A percentile compares a stretch with the other conserved stretches of the same genome.
These are phyloP conservation scores for Apis florea DNA, from an alignment of 1,140 invertebrate genomes.

Conservation along the genomic window DNA sequence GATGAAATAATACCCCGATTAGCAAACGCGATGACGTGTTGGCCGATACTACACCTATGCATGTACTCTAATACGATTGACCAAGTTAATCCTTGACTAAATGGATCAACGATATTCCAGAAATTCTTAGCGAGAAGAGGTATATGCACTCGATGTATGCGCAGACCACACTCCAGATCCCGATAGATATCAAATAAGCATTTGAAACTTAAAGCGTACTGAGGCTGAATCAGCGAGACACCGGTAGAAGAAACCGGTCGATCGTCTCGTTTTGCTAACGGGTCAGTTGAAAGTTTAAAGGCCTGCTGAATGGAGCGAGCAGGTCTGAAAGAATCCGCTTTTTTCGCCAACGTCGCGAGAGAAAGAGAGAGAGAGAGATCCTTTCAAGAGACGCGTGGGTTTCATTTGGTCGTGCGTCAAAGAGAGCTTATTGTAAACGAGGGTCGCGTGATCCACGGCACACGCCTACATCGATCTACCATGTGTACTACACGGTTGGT, in stretches of 20 bases:
- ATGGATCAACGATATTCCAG: conserved; percentile 3
- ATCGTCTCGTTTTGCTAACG: conserved; percentile 40
- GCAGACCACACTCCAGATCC: not conserved
- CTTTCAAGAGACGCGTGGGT: conserved; percentile 61
- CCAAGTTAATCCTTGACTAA: not conserved
- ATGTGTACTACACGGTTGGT: conserved; percentile 27
- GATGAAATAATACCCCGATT: conserved; percentile 72
- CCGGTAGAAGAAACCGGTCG: conserved; percentile 18
- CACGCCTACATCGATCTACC: conserved; percentile 62
- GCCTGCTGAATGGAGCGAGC: conserved; percentile 39
- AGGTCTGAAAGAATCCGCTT: conserved; percentile 45
- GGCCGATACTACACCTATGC: not conserved
- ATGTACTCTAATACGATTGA: not conserved
- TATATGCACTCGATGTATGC: not conserved
- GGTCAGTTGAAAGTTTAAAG: conserved; percentile 62
- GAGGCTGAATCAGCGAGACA: conserved; percentile 13
- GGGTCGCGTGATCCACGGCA: conserved; percentile 66
- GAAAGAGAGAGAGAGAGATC: too few relatives aligned
- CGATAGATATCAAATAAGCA: not conserved
- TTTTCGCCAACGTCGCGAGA: conserved; percentile 18
- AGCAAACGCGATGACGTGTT: conserved; percentile 47
- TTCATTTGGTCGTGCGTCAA: conserved; percentile 64
- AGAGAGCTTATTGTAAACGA: conserved; percentile 63
- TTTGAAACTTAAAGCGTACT: conserved; percentile 28
- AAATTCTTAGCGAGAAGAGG: conserved; percentile 1